Base-by-base conservation (phyloP, 1,140 invertebrate genomes). In the Habropoda laboriosa region DNA sequence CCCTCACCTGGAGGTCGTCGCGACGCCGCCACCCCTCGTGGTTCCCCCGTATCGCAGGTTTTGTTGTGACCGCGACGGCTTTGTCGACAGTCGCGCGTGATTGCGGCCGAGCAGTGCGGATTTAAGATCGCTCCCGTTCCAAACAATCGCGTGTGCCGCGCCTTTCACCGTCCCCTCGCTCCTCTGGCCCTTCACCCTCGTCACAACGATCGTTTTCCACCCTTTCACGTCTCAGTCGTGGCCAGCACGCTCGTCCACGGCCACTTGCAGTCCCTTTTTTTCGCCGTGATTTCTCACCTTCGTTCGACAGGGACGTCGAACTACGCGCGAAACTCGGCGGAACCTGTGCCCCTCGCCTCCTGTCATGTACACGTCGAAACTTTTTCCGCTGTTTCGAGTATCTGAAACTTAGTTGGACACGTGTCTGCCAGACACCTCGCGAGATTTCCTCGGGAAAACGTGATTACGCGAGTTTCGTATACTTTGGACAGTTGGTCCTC, bases 21-120 rank as follows among this genome's bases (percentile, higher is more conserved):
- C 47, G 30, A 32, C 67, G 73, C 55, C 68, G 73, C 82, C 82
- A 85, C 79, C 80, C 79, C 79, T 85, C 82, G 83, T 85, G 79
- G 73, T 64, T 57, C n/a, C 40, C 45, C 68, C 49, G 32, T 57
- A 53, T 16, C 38, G 78, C 49, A 70, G 55, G 73, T 55, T 81
- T 85, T 85, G 83, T 85, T 85, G 82, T 85, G 79, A 85, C 73
- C 79, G 73, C 79, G 79, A 78, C 82, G 79, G 83, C 68, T 80
- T 85, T 85, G 79, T 76, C 55, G 73, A 85, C 79, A 80, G 83
- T 81, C 73, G 79, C 82, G 82, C 80, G 82, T 83, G 83, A 75
- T 67, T 80, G 72, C 61, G 71, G 49, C 30, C 70, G 57, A 53
- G 42, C 72, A 64, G 72, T 66, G 71, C 72, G 71, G 60, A 60